A percentile compares a stretch with the other conserved stretches of the same genome.
These are phyloP conservation scores for Scomber colias DNA, from an alignment of 2,113 vertebrate genomes.

Conservation along the genomic window DNA sequence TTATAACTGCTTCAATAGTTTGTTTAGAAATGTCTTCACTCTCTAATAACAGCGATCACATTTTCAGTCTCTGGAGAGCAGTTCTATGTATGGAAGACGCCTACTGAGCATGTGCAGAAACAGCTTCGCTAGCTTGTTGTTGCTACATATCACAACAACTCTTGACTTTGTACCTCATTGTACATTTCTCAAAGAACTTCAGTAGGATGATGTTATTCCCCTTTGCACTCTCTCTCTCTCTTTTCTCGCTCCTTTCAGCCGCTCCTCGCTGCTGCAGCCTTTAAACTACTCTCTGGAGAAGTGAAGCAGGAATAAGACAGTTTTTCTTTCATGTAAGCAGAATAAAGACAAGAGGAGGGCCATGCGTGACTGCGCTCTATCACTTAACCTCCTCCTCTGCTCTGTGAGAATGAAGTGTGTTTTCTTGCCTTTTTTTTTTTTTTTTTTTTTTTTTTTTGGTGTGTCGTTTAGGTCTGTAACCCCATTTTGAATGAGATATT, in stretches of 20 bases:
- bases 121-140: too few relatives aligned
- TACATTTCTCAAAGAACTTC: too few relatives aligned
- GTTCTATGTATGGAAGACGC: too few relatives aligned
- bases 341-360: slow-evolving; percentile 59
- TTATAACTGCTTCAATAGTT: too few relatives aligned
- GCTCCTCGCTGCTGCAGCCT: slow-evolving; percentile 34
- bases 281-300: slow-evolving; percentile 35
- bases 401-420: not conserved
- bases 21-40: too few relatives aligned
- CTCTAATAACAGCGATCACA: too few relatives aligned
- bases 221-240: not conserved
- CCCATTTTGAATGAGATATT: slow-evolving; percentile 19
- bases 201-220: slow-evolving; percentile 30
- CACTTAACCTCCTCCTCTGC: slow-evolving; percentile 1
- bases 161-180: too few relatives aligned
- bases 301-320: slow-evolving; percentile 29
- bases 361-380: slow-evolving; percentile 6
- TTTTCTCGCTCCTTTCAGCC: slow-evolving; percentile 16
- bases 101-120: too few relatives aligned
- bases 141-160: too few relatives aligned
- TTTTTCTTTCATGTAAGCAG: slow-evolving; percentile 60
- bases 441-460: too few relatives aligned
- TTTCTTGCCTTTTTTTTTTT: slow-evolving; percentile 9
- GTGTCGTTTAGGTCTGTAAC: slow-evolving; percentile 1
- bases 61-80: too few relatives aligned